Conservation (phyloP, 2,888 invertebrate genomes). For the Mactromeris polynyma region DNA sequence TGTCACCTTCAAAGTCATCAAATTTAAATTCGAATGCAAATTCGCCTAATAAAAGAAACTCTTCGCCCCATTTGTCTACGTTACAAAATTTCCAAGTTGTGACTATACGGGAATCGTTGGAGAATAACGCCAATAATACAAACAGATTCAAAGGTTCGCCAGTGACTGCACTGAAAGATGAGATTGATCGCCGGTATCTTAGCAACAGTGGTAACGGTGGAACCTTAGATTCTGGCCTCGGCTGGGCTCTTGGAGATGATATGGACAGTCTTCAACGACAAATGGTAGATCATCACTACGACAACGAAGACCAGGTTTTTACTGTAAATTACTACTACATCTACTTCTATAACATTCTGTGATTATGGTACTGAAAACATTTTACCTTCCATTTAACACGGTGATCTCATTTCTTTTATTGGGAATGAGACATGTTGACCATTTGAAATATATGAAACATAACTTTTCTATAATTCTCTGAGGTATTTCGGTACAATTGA, state of each 20-base stretch:
- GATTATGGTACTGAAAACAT: not conserved
- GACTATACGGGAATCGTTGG: conserved; percentile 78
- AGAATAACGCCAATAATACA: conserved; percentile 73
- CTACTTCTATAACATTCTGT: not conserved
- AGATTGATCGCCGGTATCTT: conserved; percentile 83
- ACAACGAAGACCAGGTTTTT: conserved; percentile 71
- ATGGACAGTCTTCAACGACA: conserved; percentile 58
- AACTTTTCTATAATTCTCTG: too few species aligned
- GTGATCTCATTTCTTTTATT: too few species aligned
- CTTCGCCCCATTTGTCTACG: conserved; percentile 59
- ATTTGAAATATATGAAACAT: too few species aligned
- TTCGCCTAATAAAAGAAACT: conserved; percentile 64
- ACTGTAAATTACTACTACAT: too few species aligned
- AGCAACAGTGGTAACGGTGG: conserved; percentile 70
- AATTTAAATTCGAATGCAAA: conserved; percentile 37
- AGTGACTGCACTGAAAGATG: conserved; percentile 86
- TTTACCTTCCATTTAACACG: too few species aligned
- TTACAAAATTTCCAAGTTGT: conserved; percentile 75
- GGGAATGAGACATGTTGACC: too few species aligned
- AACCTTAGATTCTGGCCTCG: conserved; percentile 68
- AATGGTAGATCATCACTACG: conserved; percentile 56
- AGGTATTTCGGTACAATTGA: too few species aligned
- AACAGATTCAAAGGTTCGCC: conserved; percentile 84
- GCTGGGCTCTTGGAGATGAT: conserved; percentile 64
- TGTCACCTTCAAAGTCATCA: conserved; percentile 59